Evolutionary conservation across 2,113 vertebrate species (phyloP), one percentile per base, ranked within the genome.

Genomic region (Catharus bicknelli): DNA sequence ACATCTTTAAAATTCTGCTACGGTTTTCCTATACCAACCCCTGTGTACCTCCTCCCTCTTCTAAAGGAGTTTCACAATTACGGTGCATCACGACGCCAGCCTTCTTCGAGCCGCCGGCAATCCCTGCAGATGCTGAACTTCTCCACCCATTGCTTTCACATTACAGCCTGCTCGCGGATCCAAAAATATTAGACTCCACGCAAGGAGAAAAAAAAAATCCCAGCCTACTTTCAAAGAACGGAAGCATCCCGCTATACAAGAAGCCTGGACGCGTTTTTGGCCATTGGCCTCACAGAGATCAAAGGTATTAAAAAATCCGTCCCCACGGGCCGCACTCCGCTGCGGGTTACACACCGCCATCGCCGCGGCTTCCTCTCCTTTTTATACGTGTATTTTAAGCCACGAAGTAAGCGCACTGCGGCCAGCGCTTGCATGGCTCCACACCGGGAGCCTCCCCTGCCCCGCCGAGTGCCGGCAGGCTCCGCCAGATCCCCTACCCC

Each of bases 91-190:
- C 29, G 4, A 38, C 62, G 25, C 42, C 81, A 79, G 66, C 36
- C 74, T 47, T 77, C 66, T 63, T 63, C 11, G 2, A 93, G 88
- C 76, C 27, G 26, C 73, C 58, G 10, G 86, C 94, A 85, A 55
- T 77, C 69, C 86, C 61, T 66, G 69, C 80, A 13, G 62, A 83
- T n/a, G 72, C 81, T 36, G 17, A 92, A 91, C 93, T 95, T 89
- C 82, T 61, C 87, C 88, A 19, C 69, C 70, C 77, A 34, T 16
- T 5, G 86, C 89, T 58, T 75, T 29, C 55, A 29, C 51, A 72
- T 38, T 9, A 62, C 2, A 78, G 81, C 58, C 63, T 72, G 38
- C 34, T 42, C 30, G 16, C 7, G 4, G 54, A 70, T 16, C 34
- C 72, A 55, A 59, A 88, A 74, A 82, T 8, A 66, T 13, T 11